Evolutionary conservation across 1,140 invertebrate genomes (phyloP), one percentile per base, ranked within the genome.

Genomic region (Papilio dardanus): DNA sequence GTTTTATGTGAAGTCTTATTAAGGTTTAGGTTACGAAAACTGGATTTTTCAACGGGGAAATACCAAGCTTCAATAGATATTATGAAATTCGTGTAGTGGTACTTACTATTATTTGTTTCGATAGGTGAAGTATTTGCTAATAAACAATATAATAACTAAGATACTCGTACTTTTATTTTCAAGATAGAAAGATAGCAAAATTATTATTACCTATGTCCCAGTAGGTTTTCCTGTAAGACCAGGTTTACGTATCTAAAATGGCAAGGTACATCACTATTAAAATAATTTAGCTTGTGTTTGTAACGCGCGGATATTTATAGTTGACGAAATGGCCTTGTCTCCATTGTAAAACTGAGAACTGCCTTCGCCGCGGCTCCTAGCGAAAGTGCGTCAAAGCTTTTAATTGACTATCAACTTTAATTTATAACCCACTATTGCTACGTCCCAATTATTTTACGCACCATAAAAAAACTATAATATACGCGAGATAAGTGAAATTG

Each of bases 321-420:
- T 30, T 58, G 21, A 73, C 71, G 73, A 74, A 76, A 66, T 58
- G 68, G 74, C 76, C 79, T 80, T 78, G 33, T 21, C n/a, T 24
- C 65, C 58, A 67, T 58, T 73, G 46, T 73, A 54, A 73, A 73
- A 58, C 46, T 73, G 28, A 73, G 33, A 42, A 30, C 16, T 68
- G 37, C n/a, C n/a, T n/a, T n/a, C 21, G n/a, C 21, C 19, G 12
- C 12, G 42, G 42, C 46, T 14, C 42, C 14, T 30, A 68, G 24
- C 8, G 37, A 71, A 71, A 71, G 37, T 71, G 35, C 24, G 37
- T 71, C 24, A 28, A 42, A 46, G 24, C 37, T n/a, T 42, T 71
- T 42, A 71, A 71, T 71, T 40, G 19, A 40, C 35, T 24, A 46
- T 62, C 10, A 14, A 28, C 21, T 62, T 12, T 28, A 62, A 62